Conservation (phyloP, 2,113 vertebrate species). For the Tachuris rubrigastra region DNA sequence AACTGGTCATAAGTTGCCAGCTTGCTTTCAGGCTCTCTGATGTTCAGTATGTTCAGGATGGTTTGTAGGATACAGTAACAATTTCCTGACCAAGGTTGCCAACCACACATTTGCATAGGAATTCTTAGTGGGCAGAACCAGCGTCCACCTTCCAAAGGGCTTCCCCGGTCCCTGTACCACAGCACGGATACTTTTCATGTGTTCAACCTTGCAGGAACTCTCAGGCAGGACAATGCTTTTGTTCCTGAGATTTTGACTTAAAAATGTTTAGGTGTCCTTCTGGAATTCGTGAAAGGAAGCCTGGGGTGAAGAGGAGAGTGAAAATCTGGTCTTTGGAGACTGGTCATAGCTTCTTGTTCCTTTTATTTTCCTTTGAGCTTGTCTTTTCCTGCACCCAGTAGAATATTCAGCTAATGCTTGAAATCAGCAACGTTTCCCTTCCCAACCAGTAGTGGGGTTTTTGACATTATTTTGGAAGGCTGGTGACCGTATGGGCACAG, state of each 20-base stretch:
- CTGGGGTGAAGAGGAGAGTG: not conserved
- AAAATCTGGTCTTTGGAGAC: not conserved
- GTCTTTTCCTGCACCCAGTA: not conserved
- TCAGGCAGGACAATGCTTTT: not conserved
- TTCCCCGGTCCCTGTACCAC: not conserved
- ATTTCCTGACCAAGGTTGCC: not conserved
- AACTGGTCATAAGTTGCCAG: not conserved
- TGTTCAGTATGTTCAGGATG: not conserved
- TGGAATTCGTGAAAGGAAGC: not conserved
- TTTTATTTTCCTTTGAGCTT: not conserved
- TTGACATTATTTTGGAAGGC: not conserved
- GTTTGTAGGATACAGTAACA: not conserved
- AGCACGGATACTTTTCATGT: not conserved
- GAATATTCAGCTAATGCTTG: not conserved
- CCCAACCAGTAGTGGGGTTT: not conserved
- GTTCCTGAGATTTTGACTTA: not conserved
- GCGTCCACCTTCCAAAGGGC: not conserved
- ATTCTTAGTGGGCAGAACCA: not conserved
- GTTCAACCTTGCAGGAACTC: not conserved
- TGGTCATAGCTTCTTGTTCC: not conserved
- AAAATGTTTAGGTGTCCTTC: not conserved
- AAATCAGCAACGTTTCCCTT: not conserved
- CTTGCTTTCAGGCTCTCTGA: not conserved
- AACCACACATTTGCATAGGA: not conserved
- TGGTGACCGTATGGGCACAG: not conserved